Evolutionary conservation across 2,888 invertebrate genomes (phyloP), one percentile per base, ranked within the genome.

Genomic region (Exocentrus adspersus): DNA sequence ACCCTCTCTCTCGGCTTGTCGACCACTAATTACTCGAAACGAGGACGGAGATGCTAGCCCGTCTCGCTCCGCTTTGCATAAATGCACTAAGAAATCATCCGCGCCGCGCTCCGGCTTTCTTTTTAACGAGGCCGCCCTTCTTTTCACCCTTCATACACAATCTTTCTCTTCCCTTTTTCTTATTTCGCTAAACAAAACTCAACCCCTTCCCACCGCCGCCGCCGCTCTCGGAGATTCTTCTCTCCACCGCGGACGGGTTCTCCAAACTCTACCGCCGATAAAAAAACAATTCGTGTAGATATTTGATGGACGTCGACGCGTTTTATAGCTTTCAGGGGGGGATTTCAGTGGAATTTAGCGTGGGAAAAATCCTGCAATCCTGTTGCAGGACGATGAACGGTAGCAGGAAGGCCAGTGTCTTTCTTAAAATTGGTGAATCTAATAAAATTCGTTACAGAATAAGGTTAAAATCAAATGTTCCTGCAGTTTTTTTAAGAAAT

Each of bases 11-110:
- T 78, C 75, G 68, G 72, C 77, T 75, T 72, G 78, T 75, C 81
- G 81, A 82, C 82, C 82, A 81, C 82, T 82, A 82, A 82, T 82
- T 82, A 82, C 82, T 78, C 77, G 72, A 74, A 79, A 80, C 70
- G 72, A 76, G 77, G 82, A 80, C 28, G 52, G 68, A 46, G 41
- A 57, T 51, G 63, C 60, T 52, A 53, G 62, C 59, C 67, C 69
- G 69, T 76, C 77, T 75, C 78, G 68, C 78, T 79, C 79, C 78
- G 79, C 79, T 82, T 82, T 82, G 82, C 81, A 82, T 82, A 82
- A 81, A 79, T 82, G 81, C 82, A 81, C 75, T 75, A 77, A 78
- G 77, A 77, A 78, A 77, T 78, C 77, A 75, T 75, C 75, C 72
- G 72, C 72, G 71, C 74, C 72, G 72, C 69, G 72, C 69, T 71